Percentiles rank a stretch among this genome's conserved stretches.
Conservation (phyloP, 2,797 vertebrate genomes). For the Cossypha dichroa region DNA sequence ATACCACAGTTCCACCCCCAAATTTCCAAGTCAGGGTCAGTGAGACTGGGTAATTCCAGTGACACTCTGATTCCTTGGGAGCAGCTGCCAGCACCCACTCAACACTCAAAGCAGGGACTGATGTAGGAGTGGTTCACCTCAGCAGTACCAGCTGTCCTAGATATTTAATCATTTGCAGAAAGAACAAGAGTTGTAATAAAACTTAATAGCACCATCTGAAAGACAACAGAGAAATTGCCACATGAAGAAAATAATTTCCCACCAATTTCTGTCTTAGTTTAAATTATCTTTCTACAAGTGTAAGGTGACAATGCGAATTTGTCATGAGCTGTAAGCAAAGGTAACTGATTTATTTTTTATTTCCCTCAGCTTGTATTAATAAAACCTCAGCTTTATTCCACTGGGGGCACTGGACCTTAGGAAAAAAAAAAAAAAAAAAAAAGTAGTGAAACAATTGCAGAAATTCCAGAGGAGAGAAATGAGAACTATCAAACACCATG, state of each 20-base stretch:
- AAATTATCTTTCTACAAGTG: not conserved
- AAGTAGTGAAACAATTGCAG: not conserved
- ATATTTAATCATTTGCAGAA: slow-evolving; percentile 4
- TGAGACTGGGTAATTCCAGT: not conserved
- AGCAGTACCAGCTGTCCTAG: slow-evolving; percentile 12
- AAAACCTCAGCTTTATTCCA: not conserved
- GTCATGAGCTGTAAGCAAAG: not conserved
- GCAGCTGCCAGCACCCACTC: not conserved
- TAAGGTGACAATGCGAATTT: not conserved
- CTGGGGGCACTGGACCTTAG: not conserved
- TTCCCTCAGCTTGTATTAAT: not conserved
- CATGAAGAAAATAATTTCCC: not conserved
- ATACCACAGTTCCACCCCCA: not conserved
- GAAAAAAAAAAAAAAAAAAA: not conserved
- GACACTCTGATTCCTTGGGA: not conserved
- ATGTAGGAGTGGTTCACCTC: not conserved
- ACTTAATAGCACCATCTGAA: slow-evolving; percentile 19
- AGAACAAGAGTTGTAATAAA: not conserved
- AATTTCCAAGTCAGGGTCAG: not conserved
- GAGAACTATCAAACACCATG: not conserved
- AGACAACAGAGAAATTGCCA: not conserved
- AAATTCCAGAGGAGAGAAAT: not conserved
- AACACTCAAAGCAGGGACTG: not conserved
- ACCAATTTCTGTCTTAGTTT: not conserved
- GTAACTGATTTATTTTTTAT: not conserved